Conservation (phyloP, 1,140 invertebrate genomes). For the Subanguina moxae region DNA sequence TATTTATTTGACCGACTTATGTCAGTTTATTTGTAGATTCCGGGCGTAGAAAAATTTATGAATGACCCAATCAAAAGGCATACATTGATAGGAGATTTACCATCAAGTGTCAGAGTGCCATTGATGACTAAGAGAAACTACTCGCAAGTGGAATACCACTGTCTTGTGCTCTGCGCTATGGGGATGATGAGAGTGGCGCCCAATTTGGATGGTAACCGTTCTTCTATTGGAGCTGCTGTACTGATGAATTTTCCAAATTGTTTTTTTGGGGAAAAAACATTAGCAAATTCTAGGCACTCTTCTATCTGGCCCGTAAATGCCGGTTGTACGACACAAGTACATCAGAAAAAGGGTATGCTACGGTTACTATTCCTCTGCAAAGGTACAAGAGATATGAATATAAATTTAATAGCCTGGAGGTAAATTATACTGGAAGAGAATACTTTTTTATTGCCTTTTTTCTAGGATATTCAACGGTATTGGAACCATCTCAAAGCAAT, state of each 20-base stretch:
- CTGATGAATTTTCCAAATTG: not conserved
- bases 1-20: not conserved
- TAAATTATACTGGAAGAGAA: slow-evolving; percentile 1
- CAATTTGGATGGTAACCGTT: slow-evolving; percentile 4
- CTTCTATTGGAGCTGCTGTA: slow-evolving; percentile 15
- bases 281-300: slow-evolving; percentile 22
- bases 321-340: slow-evolving; percentile 42
- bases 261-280: not conserved
- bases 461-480: slow-evolving; percentile 32
- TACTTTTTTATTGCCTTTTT: not conserved
- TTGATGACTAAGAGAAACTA: slow-evolving; percentile 17
- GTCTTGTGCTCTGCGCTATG: slow-evolving; percentile 17
- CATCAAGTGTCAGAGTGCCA: slow-evolving; percentile 12
- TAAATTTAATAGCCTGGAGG: slow-evolving; percentile 20
- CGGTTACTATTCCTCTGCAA: slow-evolving; percentile 15
- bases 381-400: slow-evolving; percentile 38
- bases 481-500: slow-evolving; percentile 47
- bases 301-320: slow-evolving; percentile 18
- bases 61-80: slow-evolving; percentile 36
- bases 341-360: slow-evolving; percentile 30
- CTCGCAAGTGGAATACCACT: slow-evolving; percentile 12
- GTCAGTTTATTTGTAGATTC: slow-evolving; percentile 7
- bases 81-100: slow-evolving; percentile 39
- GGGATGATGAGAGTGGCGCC: slow-evolving; percentile 18
- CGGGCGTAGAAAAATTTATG: slow-evolving; percentile 26